Conservation (phyloP, 1,140 invertebrate genomes). For the Triops cancriformis region DNA sequence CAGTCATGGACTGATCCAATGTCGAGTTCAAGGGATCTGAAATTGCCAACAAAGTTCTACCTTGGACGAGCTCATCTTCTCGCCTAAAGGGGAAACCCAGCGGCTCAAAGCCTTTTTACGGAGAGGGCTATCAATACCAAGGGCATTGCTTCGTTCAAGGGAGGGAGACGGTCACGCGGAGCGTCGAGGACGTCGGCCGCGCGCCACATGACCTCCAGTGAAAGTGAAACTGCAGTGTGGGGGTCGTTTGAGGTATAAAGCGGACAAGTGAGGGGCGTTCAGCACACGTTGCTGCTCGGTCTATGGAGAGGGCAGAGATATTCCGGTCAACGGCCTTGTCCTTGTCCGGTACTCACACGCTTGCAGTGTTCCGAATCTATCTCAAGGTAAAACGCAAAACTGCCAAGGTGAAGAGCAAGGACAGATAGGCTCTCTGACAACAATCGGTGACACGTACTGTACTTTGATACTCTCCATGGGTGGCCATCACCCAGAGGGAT, state of each 20-base stretch:
- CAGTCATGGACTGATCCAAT: background rate
- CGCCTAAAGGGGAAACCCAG: background rate
- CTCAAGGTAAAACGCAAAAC: background rate
- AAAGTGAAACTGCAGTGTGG: background rate
- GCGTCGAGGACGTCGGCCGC: background rate
- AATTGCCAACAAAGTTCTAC: background rate
- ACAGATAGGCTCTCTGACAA: background rate
- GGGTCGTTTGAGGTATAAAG: background rate
- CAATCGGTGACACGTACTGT: background rate
- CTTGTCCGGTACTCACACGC: background rate
- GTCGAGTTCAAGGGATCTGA: background rate
- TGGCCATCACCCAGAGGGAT: too few relatives aligned
- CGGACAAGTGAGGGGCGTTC: background rate
- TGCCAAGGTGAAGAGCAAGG: background rate
- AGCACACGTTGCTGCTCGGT: background rate
- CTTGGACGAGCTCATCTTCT: conserved; percentile 7
- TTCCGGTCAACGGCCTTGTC: background rate
- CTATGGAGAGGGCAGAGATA: background rate
- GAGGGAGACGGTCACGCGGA: background rate
- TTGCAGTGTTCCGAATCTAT: background rate
- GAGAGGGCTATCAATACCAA: background rate
- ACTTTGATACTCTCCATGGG: too few relatives aligned
- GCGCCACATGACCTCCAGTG: background rate
- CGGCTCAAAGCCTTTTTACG: background rate
- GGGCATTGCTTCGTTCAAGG: background rate